Conservation (phyloP, 2,113 vertebrate species). For the Melanocharis versteri region DNA sequence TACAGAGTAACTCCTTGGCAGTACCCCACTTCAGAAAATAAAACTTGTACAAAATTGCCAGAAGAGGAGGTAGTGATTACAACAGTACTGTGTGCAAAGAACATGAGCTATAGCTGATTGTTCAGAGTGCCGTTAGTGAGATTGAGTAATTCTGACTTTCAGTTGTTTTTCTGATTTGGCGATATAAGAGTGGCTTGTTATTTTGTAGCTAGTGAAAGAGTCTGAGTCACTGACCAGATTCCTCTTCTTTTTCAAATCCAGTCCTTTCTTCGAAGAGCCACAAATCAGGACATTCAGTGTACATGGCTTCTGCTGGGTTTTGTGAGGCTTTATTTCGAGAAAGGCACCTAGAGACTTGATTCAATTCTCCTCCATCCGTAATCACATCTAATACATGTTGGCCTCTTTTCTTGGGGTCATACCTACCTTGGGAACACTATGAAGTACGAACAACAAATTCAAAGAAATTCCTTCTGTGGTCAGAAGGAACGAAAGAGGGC, state of each 20-base stretch:
- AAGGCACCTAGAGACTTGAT: not conserved
- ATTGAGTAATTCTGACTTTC: constrained; percentile 6
- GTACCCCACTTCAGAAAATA: not conserved
- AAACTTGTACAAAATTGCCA: not conserved
- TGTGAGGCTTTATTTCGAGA: not conserved
- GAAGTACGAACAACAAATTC: not conserved
- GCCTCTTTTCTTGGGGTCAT: not conserved
- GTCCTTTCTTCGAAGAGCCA: not conserved
- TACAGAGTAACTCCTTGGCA: constrained; percentile 23
- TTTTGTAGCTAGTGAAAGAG: not conserved
- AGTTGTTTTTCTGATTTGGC: not conserved
- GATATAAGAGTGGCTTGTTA: not conserved
- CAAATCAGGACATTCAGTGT: not conserved
- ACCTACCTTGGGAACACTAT: not conserved
- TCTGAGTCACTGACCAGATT: not conserved
- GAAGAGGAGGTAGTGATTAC: not conserved
- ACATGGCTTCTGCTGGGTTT: not conserved
- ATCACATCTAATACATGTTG: not conserved
- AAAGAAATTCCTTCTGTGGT: not conserved
- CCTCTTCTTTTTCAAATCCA: not conserved
- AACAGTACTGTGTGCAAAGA: not conserved
- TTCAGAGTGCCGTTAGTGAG: not conserved
- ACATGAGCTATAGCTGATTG: not conserved
- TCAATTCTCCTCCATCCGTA: not conserved
- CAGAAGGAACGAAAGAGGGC: not conserved